Conservation (phyloP, 2,888 invertebrate genomes). For the Cyaniris semiargus region DNA sequence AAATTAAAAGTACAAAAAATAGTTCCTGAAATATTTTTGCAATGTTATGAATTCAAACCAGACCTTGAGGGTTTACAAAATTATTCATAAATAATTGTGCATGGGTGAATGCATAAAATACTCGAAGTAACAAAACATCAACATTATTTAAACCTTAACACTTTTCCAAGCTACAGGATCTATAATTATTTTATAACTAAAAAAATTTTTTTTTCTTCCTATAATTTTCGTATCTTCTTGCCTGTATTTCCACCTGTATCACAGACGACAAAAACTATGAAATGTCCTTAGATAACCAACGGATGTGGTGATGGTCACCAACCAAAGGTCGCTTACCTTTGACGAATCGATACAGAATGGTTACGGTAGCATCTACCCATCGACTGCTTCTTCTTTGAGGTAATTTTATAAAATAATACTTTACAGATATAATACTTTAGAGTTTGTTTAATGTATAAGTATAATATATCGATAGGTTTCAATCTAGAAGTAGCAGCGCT, state of each 20-base stretch:
- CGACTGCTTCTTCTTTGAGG: neutral
- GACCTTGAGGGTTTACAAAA: neutral
- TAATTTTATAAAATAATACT: too few relatives aligned
- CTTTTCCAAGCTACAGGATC: too few relatives aligned
- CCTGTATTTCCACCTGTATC: neutral
- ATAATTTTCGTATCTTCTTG: neutral
- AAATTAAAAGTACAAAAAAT: neutral
- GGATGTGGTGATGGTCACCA: neutral
- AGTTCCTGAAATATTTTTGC: neutral
- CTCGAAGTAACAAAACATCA: too few relatives aligned
- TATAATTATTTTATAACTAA: too few relatives aligned
- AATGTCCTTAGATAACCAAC: neutral
- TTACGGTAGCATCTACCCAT: neutral
- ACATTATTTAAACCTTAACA: too few relatives aligned
- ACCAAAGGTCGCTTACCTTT: slow-evolving; percentile 17
- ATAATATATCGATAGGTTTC: too few relatives aligned
- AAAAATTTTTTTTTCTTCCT: too few relatives aligned
- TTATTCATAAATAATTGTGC: neutral
- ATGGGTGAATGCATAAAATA: too few relatives aligned
- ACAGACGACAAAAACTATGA: neutral
- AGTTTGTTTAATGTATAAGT: too few relatives aligned
- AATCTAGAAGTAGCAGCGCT: too few relatives aligned
- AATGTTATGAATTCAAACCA: neutral
- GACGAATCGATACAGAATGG: neutral
- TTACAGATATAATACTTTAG: too few relatives aligned